Evolutionary conservation across 2,797 vertebrate species (phyloP).

Genomic region (Echiichthys vipera): DNA sequence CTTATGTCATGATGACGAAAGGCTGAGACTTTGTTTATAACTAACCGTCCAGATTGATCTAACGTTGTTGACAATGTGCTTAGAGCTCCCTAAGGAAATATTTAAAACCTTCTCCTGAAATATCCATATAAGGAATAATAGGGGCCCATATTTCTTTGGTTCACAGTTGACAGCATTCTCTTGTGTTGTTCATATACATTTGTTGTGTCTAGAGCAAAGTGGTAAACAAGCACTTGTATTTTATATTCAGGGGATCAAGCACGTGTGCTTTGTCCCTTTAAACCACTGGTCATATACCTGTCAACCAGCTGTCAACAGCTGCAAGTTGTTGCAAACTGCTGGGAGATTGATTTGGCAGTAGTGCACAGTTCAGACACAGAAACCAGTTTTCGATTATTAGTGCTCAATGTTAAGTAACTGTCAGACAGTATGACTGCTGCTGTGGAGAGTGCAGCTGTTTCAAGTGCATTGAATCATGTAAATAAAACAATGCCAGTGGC

Average conservation of each 20-base stretch:
- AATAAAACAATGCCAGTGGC: conserved; percentile 15
- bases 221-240: conserved; percentile 35
- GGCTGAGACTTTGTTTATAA: conserved; percentile 43
- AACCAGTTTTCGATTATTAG: conserved; percentile 35
- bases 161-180: conserved; percentile 14
- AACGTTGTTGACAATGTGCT: conserved; percentile 62
- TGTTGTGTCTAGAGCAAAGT: conserved; percentile 22
- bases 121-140: conserved; percentile 66
- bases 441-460: conserved; percentile 11
- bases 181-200: conserved; percentile 6
- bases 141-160: conserved; percentile 5
- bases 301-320: conserved; percentile 60
- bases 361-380: conserved; percentile 34
- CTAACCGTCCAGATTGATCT: conserved; percentile 39
- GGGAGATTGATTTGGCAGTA: conserved; percentile 47
- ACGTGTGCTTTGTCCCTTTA: conserved; percentile 44
- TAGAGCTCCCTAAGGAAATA: conserved; percentile 45
- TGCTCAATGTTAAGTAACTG: conserved; percentile 23
- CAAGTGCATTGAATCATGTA: conserved; percentile 9
- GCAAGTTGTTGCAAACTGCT: conserved; percentile 33
- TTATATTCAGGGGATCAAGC: conserved; percentile 48
- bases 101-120: conserved; percentile 45
- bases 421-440: conserved; percentile 13
- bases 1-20: conserved; percentile 67
- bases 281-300: conserved; percentile 43